A percentile compares a stretch with the other conserved stretches of the same genome.
These are phyloP conservation scores for Machaerirhynchus nigripectus DNA, from an alignment of 2,113 vertebrate genomes.

Conservation along the genomic window DNA sequence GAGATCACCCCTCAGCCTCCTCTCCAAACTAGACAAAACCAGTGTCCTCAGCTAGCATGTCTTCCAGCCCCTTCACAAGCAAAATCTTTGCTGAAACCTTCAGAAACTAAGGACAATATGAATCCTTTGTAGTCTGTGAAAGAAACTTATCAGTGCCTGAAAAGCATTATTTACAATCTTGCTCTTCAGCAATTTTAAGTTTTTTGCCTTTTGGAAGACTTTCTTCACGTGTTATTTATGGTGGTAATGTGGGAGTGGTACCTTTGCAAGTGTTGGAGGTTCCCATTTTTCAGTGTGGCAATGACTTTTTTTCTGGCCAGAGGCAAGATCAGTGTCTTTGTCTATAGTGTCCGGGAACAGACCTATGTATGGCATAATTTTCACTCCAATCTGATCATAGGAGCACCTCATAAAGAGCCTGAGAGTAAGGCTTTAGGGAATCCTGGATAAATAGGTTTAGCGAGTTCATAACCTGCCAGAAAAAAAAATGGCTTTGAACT, in stretches of 20 bases:
- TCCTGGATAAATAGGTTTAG: neutral
- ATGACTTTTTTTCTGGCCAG: neutral
- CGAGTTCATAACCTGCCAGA: neutral
- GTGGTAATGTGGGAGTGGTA: neutral
- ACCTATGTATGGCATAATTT: neutral
- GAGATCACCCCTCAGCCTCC: neutral
- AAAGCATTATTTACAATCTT: neutral
- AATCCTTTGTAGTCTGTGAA: neutral
- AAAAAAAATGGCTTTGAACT: neutral
- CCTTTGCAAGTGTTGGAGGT: neutral
- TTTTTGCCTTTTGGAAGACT: neutral
- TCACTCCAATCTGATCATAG: neutral
- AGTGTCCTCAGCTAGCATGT: neutral
- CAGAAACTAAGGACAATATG: neutral
- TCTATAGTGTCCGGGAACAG: neutral
- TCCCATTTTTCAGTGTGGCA: neutral
- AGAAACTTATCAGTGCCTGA: neutral
- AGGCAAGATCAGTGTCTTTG: neutral
- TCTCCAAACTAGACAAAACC: neutral
- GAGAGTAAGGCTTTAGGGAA: neutral
- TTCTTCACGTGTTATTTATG: neutral
- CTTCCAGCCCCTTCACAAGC: neutral
- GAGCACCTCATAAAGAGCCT: neutral
- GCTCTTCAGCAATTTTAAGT: neutral
- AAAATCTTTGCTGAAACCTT: neutral